These are phyloP conservation scores for Apodemia mormo DNA, from an alignment of 2,888 invertebrate genomes.

Conservation along the genomic window DNA sequence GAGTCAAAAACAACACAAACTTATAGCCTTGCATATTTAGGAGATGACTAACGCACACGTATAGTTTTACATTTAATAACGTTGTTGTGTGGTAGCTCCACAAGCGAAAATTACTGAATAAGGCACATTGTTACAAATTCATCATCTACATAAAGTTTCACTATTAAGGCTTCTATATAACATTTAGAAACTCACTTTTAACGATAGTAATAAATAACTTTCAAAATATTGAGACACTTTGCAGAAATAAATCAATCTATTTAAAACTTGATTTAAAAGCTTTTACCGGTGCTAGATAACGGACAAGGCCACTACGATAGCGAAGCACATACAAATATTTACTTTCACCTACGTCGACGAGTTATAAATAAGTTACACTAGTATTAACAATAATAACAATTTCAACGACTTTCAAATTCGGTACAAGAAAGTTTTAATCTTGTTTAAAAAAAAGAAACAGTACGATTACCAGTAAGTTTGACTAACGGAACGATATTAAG, in stretches of 20 bases:
- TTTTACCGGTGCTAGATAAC: constrained; percentile 57
- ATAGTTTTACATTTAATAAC: constrained; percentile 30
- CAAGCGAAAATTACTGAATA: constrained; percentile 54
- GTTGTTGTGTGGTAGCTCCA: constrained; percentile 44
- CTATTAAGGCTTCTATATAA: constrained; percentile 13
- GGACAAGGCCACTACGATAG: constrained; percentile 68
- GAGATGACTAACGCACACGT: constrained; percentile 58
- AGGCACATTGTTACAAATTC: constrained; percentile 67
- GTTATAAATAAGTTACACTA: constrained; percentile 53
- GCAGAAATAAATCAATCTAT: constrained; percentile 37
- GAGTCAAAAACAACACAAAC: constrained; percentile 53
- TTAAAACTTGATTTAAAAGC: constrained; percentile 42
- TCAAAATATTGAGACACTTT: constrained; percentile 28
- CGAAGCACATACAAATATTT: constrained; percentile 50
- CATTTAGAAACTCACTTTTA: constrained; percentile 33
- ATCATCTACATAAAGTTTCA: constrained; percentile 20
- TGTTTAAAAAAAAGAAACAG: constrained; percentile 24
- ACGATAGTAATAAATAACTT: constrained; percentile 34
- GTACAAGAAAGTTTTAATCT: neutral
- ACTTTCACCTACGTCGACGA: constrained; percentile 46
- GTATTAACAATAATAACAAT: constrained; percentile 4
- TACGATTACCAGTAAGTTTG: constrained; percentile 37
- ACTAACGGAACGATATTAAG: constrained; percentile 15
- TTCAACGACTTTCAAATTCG: neutral
- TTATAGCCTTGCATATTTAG: constrained; percentile 58